Evolutionary conservation across 2,797 vertebrate species (phyloP).

Genomic region (Rousettus madagascariensis): DNA sequence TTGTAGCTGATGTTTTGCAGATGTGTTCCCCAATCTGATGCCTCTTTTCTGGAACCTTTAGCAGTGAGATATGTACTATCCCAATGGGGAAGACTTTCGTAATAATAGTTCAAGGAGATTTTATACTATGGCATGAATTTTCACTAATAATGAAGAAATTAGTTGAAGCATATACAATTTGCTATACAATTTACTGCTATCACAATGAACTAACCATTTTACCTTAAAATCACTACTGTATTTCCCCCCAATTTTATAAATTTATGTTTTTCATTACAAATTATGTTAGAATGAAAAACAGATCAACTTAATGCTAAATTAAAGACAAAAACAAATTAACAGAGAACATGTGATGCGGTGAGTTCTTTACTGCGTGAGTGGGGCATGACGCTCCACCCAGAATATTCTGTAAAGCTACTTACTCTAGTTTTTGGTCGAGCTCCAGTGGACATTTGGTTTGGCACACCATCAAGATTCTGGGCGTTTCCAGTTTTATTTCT

Average conservation of each 20-base stretch:
- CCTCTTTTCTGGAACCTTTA: not conserved
- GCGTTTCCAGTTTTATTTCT: slow-evolving; percentile 62
- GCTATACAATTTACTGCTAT: not conserved
- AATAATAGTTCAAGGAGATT: not conserved
- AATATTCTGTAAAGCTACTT: slow-evolving; percentile 57
- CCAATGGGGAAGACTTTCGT: not conserved
- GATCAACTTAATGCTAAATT: not conserved
- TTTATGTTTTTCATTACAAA: not conserved
- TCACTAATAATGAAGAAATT: not conserved
- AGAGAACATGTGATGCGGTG: not conserved
- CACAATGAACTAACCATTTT: not conserved
- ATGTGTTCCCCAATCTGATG: not conserved
- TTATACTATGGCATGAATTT: not conserved
- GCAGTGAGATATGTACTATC: not conserved
- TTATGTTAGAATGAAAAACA: not conserved
- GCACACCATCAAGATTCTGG: slow-evolving; percentile 65
- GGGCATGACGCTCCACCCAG: not conserved
- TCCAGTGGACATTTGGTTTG: slow-evolving; percentile 70
- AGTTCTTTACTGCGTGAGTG: not conserved
- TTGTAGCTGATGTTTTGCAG: not conserved
- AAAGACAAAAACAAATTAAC: not conserved
- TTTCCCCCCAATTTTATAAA: not conserved
- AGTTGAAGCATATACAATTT: not conserved
- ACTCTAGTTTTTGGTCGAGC: slow-evolving; percentile 75
- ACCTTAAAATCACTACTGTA: not conserved